phyloP scores from a whole-genome alignment of 2,797 vertebrate genomes.

The Rallus crepitans region DNA sequence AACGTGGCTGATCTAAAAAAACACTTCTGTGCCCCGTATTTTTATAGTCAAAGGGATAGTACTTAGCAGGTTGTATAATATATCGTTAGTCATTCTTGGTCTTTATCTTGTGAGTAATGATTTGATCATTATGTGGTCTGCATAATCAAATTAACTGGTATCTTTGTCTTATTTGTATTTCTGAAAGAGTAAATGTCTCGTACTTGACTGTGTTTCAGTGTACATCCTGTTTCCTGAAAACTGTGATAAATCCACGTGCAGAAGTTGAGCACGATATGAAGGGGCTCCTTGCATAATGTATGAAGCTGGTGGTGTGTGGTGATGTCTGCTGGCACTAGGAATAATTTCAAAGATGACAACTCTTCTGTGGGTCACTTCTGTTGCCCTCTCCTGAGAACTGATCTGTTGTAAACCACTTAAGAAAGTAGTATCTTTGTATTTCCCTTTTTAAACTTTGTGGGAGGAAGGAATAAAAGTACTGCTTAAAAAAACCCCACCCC shows the following conservation, averaged over 20 bases:
- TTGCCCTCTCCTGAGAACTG: background rate
- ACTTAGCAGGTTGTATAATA: conserved; percentile 66
- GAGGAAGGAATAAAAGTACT: background rate
- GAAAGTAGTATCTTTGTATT: background rate
- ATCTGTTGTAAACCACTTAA: background rate
- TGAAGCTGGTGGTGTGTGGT: background rate
- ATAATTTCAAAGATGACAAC: background rate
- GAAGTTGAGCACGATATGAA: background rate
- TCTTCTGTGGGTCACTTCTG: background rate
- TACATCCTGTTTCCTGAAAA: conserved; percentile 58
- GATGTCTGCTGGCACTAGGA: background rate
- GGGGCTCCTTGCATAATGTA: background rate
- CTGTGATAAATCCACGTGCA: background rate
- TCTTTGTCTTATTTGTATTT: background rate
- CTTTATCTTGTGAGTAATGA: conserved; percentile 57
- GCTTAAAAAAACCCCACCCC: background rate
- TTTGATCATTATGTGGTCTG: conserved; percentile 26
- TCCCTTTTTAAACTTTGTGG: background rate
- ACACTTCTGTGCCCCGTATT: conserved; percentile 45
- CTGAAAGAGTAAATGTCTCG: background rate
- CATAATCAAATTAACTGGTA: conserved; percentile 3
- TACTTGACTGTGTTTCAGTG: background rate
- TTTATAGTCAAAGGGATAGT: conserved; percentile 67
- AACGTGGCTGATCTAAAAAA: conserved; percentile 78
- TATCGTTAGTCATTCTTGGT: conserved; percentile 51